Percentiles rank a stretch among this genome's conserved stretches.
Evolutionary conservation across 2,888 invertebrate genomes (phyloP).

Genomic region (Isoperla grammatica): DNA sequence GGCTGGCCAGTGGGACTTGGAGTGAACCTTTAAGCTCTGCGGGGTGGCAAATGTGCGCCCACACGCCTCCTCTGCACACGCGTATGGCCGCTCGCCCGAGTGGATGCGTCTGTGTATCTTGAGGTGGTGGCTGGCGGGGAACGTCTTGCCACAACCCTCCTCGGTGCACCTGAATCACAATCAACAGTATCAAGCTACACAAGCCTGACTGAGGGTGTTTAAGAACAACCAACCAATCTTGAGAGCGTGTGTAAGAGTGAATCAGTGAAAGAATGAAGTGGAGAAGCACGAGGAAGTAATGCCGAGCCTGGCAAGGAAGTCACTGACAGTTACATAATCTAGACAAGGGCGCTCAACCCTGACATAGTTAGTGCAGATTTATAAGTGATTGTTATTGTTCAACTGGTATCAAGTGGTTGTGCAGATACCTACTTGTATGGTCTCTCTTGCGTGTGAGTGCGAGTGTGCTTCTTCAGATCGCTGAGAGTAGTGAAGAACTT

Average conservation of each 20-base stretch:
- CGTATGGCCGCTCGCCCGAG: slow-evolving; percentile 74
- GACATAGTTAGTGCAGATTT: no score
- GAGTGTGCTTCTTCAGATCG: slow-evolving; percentile 88
- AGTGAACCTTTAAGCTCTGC: slow-evolving; percentile 77
- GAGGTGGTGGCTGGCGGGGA: slow-evolving; percentile 89
- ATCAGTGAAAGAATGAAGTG: no score
- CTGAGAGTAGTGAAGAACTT: slow-evolving; percentile 92
- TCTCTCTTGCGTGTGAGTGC: slow-evolving; percentile 88
- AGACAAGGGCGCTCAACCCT: no score
- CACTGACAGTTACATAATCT: no score
- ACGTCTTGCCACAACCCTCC: slow-evolving; percentile 84
- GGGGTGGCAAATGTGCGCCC: slow-evolving; percentile 74
- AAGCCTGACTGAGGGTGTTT: no score
- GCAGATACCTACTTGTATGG: slow-evolving; percentile 78
- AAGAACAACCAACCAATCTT: no score
- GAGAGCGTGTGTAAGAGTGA: no score
- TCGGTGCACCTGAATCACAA: slow-evolving; percentile 61
- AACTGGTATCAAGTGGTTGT: no score
- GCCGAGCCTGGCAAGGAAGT: no score
- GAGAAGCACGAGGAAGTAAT: no score
- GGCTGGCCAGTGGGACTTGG: slow-evolving; percentile 61
- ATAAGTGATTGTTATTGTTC: no score
- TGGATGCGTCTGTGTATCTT: slow-evolving; percentile 86
- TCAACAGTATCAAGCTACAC: no score
- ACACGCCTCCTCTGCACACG: slow-evolving; percentile 63